Evolutionary conservation across 1,140 invertebrate genomes (phyloP), one percentile per base, ranked within the genome.

Genomic region (Drosophila nasuta): DNA sequence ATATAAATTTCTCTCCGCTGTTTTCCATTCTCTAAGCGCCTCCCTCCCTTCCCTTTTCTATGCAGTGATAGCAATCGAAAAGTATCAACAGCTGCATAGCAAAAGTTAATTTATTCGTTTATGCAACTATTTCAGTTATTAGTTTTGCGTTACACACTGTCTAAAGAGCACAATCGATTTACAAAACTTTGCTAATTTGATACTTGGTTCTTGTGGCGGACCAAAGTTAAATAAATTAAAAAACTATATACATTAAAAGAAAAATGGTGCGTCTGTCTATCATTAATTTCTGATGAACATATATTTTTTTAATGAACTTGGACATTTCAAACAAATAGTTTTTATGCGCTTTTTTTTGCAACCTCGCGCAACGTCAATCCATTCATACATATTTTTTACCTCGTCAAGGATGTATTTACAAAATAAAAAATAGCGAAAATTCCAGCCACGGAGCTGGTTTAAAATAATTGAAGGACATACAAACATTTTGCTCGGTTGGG

Each of bases 221-320:
- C 54, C 25, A 43, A 72, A 43, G 35, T 13, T 52, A 54, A 51
- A 73, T 35, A 60, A 45, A 67, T 41, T 28, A n/a, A 10, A 25
- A 41, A 48, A 63, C 10, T 1, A 71, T 28, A 15, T 33, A 49
- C 6, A 33, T 33, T 33, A 6, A 28, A 66, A 56, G 58, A 6
- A 28, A 66, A 56, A 67, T 20, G 10, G n/a, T 30, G n/a, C 11
- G 5, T 17, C 33, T 49, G 1, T 25, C 25, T 60, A 3, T 48
- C 15, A 10, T 2, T 58, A 28, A 45, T 20, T 66, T 15, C 41
- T 63, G 13, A 54, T 43, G 54, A 43, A n/a, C 68, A 63, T 74
- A 49, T 28, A 79, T 74, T 60, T 79, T 86, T 82, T 82, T 13
- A 86, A 73, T 87, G 79, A 86, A 86, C 75, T 76, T 82, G 54